Percentiles rank a stretch among this genome's conserved stretches.
Conservation (phyloP, 2,797 vertebrate genomes). For the Rhinophrynus dorsalis region DNA sequence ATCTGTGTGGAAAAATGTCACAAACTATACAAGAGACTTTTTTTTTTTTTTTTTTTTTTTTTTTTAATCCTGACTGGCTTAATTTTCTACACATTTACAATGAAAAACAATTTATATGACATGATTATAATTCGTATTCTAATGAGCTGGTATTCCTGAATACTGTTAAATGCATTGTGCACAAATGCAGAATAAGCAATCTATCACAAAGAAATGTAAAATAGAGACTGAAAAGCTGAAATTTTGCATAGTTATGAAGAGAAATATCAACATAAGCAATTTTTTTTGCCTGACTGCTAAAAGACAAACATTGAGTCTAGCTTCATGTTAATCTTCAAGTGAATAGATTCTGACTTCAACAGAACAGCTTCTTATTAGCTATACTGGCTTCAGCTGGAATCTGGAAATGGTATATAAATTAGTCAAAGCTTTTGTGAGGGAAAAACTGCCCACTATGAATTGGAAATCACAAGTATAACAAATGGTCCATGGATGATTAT, state of each 20-base stretch:
- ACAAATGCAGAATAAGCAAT: conserved; percentile 38
- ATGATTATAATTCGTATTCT: no score
- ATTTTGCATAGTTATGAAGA: conserved; percentile 41
- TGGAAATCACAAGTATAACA: conserved; percentile 4
- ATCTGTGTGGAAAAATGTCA: no score
- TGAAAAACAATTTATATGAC: no score
- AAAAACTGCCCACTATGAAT: conserved; percentile 1
- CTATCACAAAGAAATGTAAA: conserved; percentile 35
- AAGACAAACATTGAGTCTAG: conserved; percentile 35
- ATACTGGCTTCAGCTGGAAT: neutral
- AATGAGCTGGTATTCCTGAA: no score
- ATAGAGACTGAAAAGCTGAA: conserved; percentile 34
- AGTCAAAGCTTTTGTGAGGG: neutral
- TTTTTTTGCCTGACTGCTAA: conserved; percentile 38
- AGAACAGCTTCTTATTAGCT: conserved; percentile 26
- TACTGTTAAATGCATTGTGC: conserved; percentile 4
- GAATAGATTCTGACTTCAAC: conserved; percentile 4
- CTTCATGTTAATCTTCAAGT: no score
- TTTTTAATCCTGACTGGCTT: no score
- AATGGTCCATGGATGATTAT: conserved; percentile 5
- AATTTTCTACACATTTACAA: no score
- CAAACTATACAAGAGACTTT: no score
- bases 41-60: no score
- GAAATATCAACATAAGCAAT: conserved; percentile 46
- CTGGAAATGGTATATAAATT: conserved; percentile 1